Evolutionary conservation across 2,113 vertebrate species (phyloP).

Genomic region (Delphinus delphis): DNA sequence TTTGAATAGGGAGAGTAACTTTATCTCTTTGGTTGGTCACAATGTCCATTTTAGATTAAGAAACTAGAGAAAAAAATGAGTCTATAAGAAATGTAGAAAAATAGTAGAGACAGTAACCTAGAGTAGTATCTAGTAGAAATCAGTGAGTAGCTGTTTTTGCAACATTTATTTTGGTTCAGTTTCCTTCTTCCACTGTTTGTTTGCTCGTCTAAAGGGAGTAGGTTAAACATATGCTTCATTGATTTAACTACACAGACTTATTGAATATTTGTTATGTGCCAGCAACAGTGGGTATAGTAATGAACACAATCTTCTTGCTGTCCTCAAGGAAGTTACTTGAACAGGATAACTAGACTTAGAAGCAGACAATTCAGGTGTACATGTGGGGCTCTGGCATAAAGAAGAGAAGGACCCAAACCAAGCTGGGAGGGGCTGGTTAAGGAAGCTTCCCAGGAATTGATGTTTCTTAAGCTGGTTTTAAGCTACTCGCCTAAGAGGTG

Average conservation of each 20-base stretch:
- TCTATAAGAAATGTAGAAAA: slow-evolving; percentile 16
- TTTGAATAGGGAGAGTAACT: slow-evolving; percentile 4
- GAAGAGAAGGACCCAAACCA: neutral
- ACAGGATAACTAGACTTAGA: neutral
- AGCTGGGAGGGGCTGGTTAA: neutral
- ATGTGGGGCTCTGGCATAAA: neutral
- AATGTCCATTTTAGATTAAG: neutral
- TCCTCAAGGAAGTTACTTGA: neutral
- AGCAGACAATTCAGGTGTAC: neutral
- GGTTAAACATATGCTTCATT: neutral
- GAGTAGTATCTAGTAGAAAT: neutral
- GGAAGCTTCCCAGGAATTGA: neutral
- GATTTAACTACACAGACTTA: neutral
- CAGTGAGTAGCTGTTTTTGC: neutral
- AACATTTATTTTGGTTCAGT: neutral
- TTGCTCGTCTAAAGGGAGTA: neutral
- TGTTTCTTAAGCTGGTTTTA: neutral
- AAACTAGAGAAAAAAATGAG: neutral
- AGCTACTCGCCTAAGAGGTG: neutral
- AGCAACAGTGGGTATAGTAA: neutral
- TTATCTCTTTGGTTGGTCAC: neutral
- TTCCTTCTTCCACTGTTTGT: neutral
- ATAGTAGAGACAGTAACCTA: neutral
- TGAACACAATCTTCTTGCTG: neutral
- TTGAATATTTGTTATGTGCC: neutral